Base-by-base conservation (phyloP, 1,140 invertebrate genomes). In the Drosophila suzukii region DNA sequence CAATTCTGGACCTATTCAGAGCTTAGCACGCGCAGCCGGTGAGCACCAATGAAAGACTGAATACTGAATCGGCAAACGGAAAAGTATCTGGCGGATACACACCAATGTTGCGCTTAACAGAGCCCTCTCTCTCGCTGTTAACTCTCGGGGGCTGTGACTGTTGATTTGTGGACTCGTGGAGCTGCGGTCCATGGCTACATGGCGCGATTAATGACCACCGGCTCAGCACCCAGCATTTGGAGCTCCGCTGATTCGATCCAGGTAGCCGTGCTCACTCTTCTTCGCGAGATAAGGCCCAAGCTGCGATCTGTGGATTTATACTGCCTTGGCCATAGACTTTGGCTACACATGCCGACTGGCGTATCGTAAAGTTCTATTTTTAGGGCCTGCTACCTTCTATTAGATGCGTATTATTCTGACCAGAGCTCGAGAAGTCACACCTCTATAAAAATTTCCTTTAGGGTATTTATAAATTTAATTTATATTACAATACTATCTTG, bases 31-130 rank as follows among this genome's bases (percentile, higher is more conserved):
- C 78, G 65, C 67, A 63, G 53, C 61, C 84, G 85, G 68, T 81
- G 73, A 86, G 83, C 83, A 86, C 83, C 83, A 73, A 68, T 12
- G 49, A 67, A 70, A 78, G 80, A 78, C 84, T 88, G 61, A 90
- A 84, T 44, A 41, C 44, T 24, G 44, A 47, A 13, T 71, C 76
- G 61, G 75, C 77, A 50, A 32, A 62, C 73, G 71, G 61, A 86
- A 74, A 57, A 61, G 65, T 59, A 70, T 72, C 53, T 51, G 68
- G 46, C 67, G 76, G 79, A 88, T 89, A 88, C 81, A 89, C 84
- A 88, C 65, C 39, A 65, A 72, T 71, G 81, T 72, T 68, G 75
- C 41, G 43, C 41, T n/a, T 72, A 75, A 82, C 78, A 78, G 71
- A n/a, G 49, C 3, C 6, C 38, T 17, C 67, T 68, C 67, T 17